Evolutionary conservation across 2,888 invertebrate species (phyloP).

Genomic region (Papilio elwesi): DNA sequence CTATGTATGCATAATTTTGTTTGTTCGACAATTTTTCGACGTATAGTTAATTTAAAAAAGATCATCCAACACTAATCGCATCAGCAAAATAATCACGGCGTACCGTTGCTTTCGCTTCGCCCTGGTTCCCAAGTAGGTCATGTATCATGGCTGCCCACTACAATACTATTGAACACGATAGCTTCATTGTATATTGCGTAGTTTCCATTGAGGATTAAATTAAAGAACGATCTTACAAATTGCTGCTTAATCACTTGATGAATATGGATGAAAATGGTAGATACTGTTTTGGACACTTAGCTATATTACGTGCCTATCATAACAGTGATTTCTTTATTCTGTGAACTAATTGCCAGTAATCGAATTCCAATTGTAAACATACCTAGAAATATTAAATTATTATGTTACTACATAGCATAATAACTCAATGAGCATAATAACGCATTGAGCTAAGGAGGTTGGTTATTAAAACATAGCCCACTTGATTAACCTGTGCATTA

Average conservation of each 20-base stretch:
- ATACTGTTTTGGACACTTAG: too few relatives aligned
- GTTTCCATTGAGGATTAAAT: slow-evolving; percentile 9
- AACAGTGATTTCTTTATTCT: not conserved
- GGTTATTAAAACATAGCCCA: not conserved
- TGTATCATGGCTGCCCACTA: slow-evolving; percentile 47
- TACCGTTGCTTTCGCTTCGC: slow-evolving; percentile 64
- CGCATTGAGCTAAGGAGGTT: not conserved
- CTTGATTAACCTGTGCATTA: not conserved
- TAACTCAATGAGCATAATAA: too few relatives aligned
- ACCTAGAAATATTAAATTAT: not conserved
- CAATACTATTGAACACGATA: slow-evolving; percentile 24
- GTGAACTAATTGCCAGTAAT: slow-evolving; percentile 3
- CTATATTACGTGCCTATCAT: too few relatives aligned
- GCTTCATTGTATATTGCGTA: slow-evolving; percentile 3
- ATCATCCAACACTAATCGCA: slow-evolving; percentile 31
- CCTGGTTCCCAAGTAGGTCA: slow-evolving; percentile 66
- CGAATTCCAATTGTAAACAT: not conserved
- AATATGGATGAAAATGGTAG: not conserved
- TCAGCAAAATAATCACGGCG: slow-evolving; percentile 50
- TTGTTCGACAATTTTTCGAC: not conserved
- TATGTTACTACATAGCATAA: slow-evolving; percentile 1
- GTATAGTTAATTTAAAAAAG: not conserved
- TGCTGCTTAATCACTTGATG: slow-evolving; percentile 2
- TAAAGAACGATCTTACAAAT: not conserved
- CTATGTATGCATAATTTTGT: too few relatives aligned